These are phyloP conservation scores for Spilarctia lutea DNA, from an alignment of 2,888 invertebrate species.

Conservation along the genomic window DNA sequence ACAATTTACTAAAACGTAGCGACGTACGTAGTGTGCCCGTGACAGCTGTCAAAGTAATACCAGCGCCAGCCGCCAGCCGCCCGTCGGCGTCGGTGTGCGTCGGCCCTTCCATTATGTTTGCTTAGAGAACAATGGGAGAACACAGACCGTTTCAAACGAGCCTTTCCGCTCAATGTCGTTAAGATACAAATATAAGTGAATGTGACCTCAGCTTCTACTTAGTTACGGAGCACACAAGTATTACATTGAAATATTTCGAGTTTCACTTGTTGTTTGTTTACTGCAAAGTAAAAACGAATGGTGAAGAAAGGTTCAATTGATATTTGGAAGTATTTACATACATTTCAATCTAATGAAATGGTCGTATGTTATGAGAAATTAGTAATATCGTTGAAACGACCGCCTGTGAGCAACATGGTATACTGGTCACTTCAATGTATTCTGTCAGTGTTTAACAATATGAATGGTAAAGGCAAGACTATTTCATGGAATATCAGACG, in stretches of 20 bases:
- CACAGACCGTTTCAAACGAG: not conserved
- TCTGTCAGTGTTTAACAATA: too few relatives aligned
- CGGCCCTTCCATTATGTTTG: not conserved
- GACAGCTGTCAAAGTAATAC: conserved; percentile 9
- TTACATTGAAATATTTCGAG: not conserved
- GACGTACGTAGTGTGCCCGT: not conserved
- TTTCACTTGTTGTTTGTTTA: not conserved
- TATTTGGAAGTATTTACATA: not conserved
- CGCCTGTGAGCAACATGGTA: too few relatives aligned
- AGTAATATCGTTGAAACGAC: not conserved
- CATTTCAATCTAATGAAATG: not conserved
- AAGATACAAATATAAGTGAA: not conserved
- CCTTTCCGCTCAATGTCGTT: not conserved
- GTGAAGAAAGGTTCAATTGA: not conserved
- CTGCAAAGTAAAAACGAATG: not conserved
- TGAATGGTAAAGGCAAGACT: too few relatives aligned
- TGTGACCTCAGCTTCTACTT: not conserved
- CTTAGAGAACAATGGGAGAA: not conserved
- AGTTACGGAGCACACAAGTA: not conserved
- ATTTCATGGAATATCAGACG: too few relatives aligned
- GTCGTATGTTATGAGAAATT: too few relatives aligned
- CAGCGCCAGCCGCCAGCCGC: too few relatives aligned
- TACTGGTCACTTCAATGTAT: too few relatives aligned
- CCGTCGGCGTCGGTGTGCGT: too few relatives aligned
- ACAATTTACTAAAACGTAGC: not conserved